Evolutionary conservation across 2,888 invertebrate genomes (phyloP), one percentile per base, ranked within the genome.

Genomic region (Lasioglossum calceatum): DNA sequence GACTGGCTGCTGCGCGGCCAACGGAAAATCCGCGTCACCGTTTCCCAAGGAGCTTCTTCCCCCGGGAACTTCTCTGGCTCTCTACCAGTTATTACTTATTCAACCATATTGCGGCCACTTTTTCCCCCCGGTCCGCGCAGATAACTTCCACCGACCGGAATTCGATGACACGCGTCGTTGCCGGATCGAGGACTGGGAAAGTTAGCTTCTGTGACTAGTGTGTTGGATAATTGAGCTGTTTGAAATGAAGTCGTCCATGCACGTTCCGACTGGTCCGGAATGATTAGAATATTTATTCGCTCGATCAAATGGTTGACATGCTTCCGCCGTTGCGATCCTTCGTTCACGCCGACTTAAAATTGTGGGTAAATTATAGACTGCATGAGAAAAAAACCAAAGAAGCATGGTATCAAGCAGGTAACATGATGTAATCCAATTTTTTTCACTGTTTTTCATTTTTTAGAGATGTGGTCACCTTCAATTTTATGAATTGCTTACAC

Each of bases 21-120:
- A 71, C n/a, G 50, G 78, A 77, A 78, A 83, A 85, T 78, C 74
- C 54, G 36, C 84, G 64, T 82, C 64, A 47, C 50, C 67, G 47
- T 58, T 67, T 47, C 61, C 77, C 47, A 14, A 32, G 23, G n/a
- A 70, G 47, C 83, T 71, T 54, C 67, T 54, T 71, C 83, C 42
- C 84, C 0, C n/a, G 42, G 44, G 74, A 85, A 85, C 79, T 83
- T 85, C 39, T 77, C 39, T 61, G 64, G 82, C 85, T 58, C 39
- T 67, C 61, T 27, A 85, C 76, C 71, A 79, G 70, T 67, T 54
- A 36, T 67, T 67, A 75, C 79, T 73, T 36, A 42, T 50, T 72
- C 76, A 10, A 50, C 67, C 50, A 64, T 83, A 58, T 75, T 42
- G 42, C 50, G 75, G 47, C 19, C 16, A 32, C 36, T 83, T 72